Conservation (phyloP, 2,888 invertebrate species). For the Lasioglossum morio region DNA sequence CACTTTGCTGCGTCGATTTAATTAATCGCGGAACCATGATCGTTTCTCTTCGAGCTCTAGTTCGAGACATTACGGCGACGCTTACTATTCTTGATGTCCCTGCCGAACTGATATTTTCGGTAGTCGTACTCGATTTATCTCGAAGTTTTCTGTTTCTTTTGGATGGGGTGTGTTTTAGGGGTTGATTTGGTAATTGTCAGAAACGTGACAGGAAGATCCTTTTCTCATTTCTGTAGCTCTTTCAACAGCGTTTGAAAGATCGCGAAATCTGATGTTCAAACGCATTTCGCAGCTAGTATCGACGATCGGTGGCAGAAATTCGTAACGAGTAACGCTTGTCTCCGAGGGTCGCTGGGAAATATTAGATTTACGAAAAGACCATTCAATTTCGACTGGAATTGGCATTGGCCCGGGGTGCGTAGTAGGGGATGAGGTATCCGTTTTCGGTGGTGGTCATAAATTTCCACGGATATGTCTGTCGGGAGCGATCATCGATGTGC, state of each 20-base stretch:
- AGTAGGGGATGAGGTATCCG: neutral
- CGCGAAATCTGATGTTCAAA: neutral
- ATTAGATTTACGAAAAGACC: neutral
- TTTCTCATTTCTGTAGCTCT: neutral
- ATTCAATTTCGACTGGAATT: conserved; percentile 11
- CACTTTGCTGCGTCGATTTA: neutral
- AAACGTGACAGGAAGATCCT: neutral
- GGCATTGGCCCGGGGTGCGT: neutral
- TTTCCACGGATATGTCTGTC: neutral
- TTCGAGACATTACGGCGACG: neutral
- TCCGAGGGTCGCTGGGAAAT: neutral
- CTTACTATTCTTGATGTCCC: neutral
- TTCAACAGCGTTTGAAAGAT: neutral
- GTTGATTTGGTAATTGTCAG: neutral
- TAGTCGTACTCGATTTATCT: neutral
- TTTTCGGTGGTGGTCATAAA: neutral
- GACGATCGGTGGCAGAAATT: neutral
- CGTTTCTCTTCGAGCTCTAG: neutral
- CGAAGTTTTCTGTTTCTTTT: neutral
- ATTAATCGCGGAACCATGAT: neutral
- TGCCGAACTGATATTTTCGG: neutral
- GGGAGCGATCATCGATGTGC: conserved; percentile 3
- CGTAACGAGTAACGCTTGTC: neutral
- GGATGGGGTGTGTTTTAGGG: neutral
- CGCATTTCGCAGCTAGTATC: neutral